phyloP scores from a whole-genome alignment of 2,113 vertebrate genomes.

The Oncorhynchus kisutch region DNA sequence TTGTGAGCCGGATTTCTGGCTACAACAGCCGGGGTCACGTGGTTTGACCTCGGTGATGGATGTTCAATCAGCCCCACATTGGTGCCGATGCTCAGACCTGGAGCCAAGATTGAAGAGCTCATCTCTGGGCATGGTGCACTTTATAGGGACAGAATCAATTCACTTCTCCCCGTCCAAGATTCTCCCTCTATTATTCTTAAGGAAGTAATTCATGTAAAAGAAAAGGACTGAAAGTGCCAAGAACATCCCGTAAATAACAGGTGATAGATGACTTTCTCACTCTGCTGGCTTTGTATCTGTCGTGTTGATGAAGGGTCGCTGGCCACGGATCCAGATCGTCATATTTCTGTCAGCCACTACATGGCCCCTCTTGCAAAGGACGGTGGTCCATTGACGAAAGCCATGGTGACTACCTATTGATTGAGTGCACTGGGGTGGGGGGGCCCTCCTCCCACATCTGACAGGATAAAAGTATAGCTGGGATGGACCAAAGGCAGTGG shows the following conservation, averaged over 20 bases:
- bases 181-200: constrained; percentile 44
- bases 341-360: constrained; percentile 56
- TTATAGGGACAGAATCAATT: constrained; percentile 39
- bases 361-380: constrained; percentile 28
- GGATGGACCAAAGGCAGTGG: constrained; percentile 38
- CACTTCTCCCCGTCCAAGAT: constrained; percentile 22
- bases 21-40: constrained; percentile 21
- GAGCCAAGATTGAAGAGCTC: constrained; percentile 45
- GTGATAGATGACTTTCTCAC: constrained; percentile 56
- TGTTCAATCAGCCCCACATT: constrained; percentile 32
- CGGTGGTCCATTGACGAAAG: constrained; percentile 49
- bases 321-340: constrained; percentile 43
- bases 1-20: constrained; percentile 34
- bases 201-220: constrained; percentile 68
- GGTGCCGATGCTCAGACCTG: constrained; percentile 14
- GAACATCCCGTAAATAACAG: constrained; percentile 43
- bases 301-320: constrained; percentile 65
- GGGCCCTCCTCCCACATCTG: constrained; percentile 36
- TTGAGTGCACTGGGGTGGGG: constrained; percentile 33
- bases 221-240: constrained; percentile 56
- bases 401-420: constrained; percentile 53
- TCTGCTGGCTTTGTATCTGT: constrained; percentile 53
- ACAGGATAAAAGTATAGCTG: constrained; percentile 67
- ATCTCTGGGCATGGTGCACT: constrained; percentile 38
- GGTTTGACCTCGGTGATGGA: constrained; percentile 37